Base-by-base conservation (phyloP, 2,888 invertebrate genomes). In the Leptopilina syphax region DNA sequence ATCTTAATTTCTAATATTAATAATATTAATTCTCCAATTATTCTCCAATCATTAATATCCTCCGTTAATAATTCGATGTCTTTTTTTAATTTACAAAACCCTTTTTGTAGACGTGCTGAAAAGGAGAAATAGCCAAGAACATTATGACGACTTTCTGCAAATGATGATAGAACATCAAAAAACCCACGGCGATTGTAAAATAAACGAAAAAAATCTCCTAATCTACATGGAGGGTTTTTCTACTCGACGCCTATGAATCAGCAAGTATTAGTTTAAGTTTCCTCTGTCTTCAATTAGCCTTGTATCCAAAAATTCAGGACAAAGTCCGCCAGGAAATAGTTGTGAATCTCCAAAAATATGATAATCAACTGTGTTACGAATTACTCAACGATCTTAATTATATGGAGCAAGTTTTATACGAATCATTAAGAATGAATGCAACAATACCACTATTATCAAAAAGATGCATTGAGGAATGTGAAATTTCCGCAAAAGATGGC, bases 231-330 rank as follows among this genome's bases (percentile, higher is more conserved):
- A 93, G 1, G 91, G 93, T 1, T 93, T 93, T 94, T 83, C 93
- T 93, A 84, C 80, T 93, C 1, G 94, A 93, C 27, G 93, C 93
- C 0, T 93, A 92, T 83, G 94, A 94, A 84, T 94, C 94, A 0
- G 93, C 93, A 0, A 93, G 93, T 24, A 91, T 92, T 0, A 90
- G 92, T 0, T 85, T 93, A 54, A 90, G 91, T 8, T 93, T 93
- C 79, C 87, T 92, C 1, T 86, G 92, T 0, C 93, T 93, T 83
- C 92, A 93, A 79, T 84, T 94, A 6, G 93, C 93, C 1, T 77
- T 87, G 0, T 86, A 93, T 84, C 90, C 86, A 3, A 89, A 92
- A 4, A 87, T 93, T 13, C 94, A 94, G 81, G 88, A 92, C 0
- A 92, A 89, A 84, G 83, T 93, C 8, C 89, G 93, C 7, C 79